Conservation (phyloP, 1,140 invertebrate species). For the Argopecten irradians region DNA sequence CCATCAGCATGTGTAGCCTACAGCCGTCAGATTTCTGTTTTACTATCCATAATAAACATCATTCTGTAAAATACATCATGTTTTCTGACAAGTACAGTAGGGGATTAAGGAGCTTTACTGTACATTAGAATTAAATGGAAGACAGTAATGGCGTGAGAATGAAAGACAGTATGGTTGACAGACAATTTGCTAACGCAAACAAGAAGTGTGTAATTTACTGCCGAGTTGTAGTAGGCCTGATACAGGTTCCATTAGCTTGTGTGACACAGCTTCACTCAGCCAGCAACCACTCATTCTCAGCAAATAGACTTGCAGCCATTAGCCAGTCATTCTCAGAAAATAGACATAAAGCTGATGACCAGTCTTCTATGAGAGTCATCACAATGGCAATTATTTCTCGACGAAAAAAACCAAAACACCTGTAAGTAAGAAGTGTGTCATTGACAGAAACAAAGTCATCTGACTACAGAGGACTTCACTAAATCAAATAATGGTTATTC, state of each 20-base stretch:
- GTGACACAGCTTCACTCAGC: not conserved
- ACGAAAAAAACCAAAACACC: too few relatives aligned
- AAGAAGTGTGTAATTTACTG: slow-evolving; percentile 2
- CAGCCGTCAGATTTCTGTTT: too few relatives aligned
- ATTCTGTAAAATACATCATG: not conserved
- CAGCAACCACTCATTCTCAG: not conserved
- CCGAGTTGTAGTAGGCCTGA: not conserved
- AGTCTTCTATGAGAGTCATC: too few relatives aligned
- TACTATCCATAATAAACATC: too few relatives aligned
- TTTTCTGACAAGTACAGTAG: not conserved
- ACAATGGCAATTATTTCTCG: too few relatives aligned
- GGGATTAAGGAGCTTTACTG: not conserved
- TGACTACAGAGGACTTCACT: too few relatives aligned
- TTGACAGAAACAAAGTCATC: too few relatives aligned
- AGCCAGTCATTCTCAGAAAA: not conserved
- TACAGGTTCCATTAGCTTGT: slow-evolving; percentile 15
- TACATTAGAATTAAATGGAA: not conserved
- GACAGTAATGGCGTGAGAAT: not conserved
- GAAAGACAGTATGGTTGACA: not conserved
- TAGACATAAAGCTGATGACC: too few relatives aligned
- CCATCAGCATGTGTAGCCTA: too few relatives aligned
- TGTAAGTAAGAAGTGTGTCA: too few relatives aligned
- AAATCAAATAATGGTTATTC: too few relatives aligned
- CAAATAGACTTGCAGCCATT: too few relatives aligned
- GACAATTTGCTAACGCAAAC: not conserved